These are phyloP conservation scores for Regulus satrapa DNA, from an alignment of 2,113 vertebrate genomes.

Conservation along the genomic window DNA sequence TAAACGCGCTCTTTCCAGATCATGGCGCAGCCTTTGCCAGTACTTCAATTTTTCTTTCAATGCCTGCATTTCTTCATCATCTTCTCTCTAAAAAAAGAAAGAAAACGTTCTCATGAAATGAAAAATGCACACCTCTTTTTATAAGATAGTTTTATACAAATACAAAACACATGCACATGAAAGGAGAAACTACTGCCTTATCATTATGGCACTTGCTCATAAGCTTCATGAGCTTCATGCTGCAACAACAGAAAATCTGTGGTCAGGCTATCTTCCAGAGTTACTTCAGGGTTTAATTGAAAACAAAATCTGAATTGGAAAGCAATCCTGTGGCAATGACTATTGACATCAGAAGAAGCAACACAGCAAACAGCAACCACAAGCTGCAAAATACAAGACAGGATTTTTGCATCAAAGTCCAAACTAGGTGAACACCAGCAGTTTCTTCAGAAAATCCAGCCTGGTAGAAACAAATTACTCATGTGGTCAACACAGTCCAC, in stretches of 20 bases:
- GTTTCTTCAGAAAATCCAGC: background rate
- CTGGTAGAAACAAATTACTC: background rate
- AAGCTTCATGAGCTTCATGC: background rate
- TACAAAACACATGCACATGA: background rate
- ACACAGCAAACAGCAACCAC: background rate
- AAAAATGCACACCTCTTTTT: background rate
- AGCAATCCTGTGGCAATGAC: background rate
- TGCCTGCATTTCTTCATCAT: conserved; percentile 87
- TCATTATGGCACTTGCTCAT: fast-evolving
- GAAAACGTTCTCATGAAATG: background rate
- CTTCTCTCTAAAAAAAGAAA: conserved; percentile 75
- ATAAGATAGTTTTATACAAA: background rate
- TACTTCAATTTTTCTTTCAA: conserved; percentile 94
- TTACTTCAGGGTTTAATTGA: background rate
- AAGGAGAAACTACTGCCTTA: background rate
- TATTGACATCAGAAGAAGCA: background rate
- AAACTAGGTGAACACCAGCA: background rate
- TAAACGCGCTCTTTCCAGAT: conserved; percentile 90
- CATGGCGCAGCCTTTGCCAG: conserved; percentile 93
- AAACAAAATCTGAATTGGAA: background rate
- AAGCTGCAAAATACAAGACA: background rate
- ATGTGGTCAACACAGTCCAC: background rate
- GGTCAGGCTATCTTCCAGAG: background rate
- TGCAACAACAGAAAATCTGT: background rate
- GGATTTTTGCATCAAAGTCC: background rate